Conservation (phyloP, 2,888 invertebrate species). For the Troglohyphantes excavatus region DNA sequence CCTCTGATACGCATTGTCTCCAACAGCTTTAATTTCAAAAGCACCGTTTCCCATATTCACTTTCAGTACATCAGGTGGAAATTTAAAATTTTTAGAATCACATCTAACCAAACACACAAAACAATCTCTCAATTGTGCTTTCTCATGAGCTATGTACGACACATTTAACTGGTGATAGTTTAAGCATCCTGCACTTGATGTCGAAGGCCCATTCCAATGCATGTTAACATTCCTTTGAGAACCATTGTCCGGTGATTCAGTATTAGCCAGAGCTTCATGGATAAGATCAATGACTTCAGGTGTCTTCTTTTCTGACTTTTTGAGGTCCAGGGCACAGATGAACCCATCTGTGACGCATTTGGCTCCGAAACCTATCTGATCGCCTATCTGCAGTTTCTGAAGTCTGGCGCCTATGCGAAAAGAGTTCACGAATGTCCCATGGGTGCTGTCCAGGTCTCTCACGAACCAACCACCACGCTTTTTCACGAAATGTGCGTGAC, state of each 20-base stretch:
- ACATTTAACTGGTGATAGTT: too few relatives aligned
- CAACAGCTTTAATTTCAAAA: neutral
- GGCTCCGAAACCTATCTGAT: constrained; percentile 26
- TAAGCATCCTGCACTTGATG: neutral
- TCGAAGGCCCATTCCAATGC: neutral
- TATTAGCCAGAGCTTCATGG: neutral
- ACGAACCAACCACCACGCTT: constrained; percentile 23
- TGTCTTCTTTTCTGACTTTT: neutral
- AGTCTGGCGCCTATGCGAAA: neutral
- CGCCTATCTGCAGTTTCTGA: neutral
- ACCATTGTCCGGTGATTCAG: neutral
- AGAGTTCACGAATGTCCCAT: constrained; percentile 67
- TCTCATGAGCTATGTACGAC: too few relatives aligned
- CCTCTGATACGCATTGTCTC: neutral
- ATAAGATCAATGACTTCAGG: neutral
- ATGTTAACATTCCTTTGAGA: neutral
- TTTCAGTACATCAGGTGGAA: neutral
- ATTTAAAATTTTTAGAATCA: neutral
- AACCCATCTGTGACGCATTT: neutral
- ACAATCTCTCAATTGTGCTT: neutral
- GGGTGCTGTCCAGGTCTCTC: constrained; percentile 52
- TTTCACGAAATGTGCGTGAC: constrained; percentile 47
- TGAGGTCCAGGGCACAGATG: neutral
- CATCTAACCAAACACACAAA: neutral
- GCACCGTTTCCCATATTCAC: neutral